Evolutionary conservation across 2,888 invertebrate genomes (phyloP), one percentile per base, ranked within the genome.

Genomic region (Erebia aethiops): DNA sequence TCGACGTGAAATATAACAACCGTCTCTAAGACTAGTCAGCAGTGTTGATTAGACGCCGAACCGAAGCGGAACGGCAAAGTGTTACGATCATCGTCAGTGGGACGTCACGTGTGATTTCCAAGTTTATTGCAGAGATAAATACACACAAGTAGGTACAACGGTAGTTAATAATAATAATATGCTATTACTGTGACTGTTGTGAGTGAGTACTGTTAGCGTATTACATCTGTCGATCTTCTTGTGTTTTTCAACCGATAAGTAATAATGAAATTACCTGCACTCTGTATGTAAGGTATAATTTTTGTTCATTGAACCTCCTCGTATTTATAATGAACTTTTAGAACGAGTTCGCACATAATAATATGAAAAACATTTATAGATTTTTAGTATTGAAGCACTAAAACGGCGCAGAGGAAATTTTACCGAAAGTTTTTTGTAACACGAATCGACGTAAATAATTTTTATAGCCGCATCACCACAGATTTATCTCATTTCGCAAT

Each of bases 11-110:
- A 18, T 26, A 26, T 46, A 5, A 57, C 66, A 21, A 21, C 66
- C 8, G n/a, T 46, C 26, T 66, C 66, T 35, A 60, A 13, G 35
- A 16, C 54, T 65, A 65, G n/a, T 21, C 35, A 86, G 82, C 83
- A 84, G 82, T 82, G 85, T 85, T 84, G 85, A 91, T 92, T 91
- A 92, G 89, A 91, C 86, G 87, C 89, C 83, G 85, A 83, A 83
- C 80, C 83, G 86, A 86, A 78, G 87, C 87, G 88, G 79, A 83
- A 88, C 90, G 77, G 75, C 65, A 63, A 80, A 80, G 82, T 76
- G 74, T 74, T 75, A 81, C 80, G 76, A 75, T 73, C 76, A 67
- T 65, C 62, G 58, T 58, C 67, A 68, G 35, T 71, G 65, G 67
- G 71, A 72, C 71, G 74, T 74, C 74, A 74, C 74, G 72, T 74